Conservation (phyloP, 2,113 vertebrate genomes). For the Tragulus kanchil region DNA sequence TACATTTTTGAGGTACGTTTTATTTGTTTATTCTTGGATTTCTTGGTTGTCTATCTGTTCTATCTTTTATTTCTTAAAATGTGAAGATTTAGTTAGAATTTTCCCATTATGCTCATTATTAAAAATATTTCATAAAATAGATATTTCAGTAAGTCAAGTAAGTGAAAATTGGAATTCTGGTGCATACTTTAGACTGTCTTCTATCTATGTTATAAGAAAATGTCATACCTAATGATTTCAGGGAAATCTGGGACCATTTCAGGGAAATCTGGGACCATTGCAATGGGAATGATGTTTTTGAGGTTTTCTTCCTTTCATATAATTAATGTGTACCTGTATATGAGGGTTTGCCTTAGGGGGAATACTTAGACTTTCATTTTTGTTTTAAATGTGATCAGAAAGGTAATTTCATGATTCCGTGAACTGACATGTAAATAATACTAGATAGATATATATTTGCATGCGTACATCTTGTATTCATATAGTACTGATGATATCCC, state of each 20-base stretch:
- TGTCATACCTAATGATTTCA: neutral
- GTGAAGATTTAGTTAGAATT: constrained; percentile 5
- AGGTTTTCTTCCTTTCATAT: constrained; percentile 18
- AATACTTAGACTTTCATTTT: constrained; percentile 29
- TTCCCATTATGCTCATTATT: neutral
- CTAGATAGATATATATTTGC: neutral
- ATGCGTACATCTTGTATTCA: neutral
- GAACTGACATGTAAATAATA: neutral
- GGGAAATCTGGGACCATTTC: neutral
- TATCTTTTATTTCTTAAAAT: constrained; percentile 44
- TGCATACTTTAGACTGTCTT: neutral
- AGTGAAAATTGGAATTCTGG: constrained; percentile 33
- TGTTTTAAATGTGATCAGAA: constrained; percentile 44
- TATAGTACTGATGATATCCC: neutral
- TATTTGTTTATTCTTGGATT: constrained; percentile 35
- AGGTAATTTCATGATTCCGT: neutral
- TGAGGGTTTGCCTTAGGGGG: constrained; percentile 34
- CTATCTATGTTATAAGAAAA: neutral
- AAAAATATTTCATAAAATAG: constrained; percentile 39
- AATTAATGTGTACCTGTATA: neutral
- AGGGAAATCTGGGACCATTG: neutral
- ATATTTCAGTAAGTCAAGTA: constrained; percentile 17
- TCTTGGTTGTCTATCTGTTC: constrained; percentile 49
- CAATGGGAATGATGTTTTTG: constrained; percentile 16
- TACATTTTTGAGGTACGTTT: constrained; percentile 34